Evolutionary conservation across 2,797 vertebrate species (phyloP).

Genomic region (Diplodus sargus): DNA sequence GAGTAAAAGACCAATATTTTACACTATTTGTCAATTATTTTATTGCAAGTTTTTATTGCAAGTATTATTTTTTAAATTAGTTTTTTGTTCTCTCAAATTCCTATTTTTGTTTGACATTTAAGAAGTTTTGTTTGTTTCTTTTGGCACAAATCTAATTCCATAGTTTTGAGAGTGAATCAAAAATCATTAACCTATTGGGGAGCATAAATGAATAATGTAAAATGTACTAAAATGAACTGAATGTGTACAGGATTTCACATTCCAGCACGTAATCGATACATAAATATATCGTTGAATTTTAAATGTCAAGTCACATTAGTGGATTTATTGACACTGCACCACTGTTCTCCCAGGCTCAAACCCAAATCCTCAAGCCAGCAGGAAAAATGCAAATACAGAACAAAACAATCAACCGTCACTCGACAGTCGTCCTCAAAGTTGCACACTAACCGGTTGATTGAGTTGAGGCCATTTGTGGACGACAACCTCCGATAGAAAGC

Average conservation of each 20-base stretch:
- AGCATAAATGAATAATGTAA: not conserved
- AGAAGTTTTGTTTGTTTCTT: too few relatives aligned
- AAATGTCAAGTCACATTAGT: not conserved
- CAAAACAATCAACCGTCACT: conserved; percentile 28
- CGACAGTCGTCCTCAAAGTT: conserved; percentile 49
- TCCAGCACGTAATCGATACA: not conserved
- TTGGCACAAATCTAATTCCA: too few relatives aligned
- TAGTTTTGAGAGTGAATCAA: too few relatives aligned
- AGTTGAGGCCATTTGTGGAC: conserved; percentile 72
- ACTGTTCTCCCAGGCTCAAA: conserved; percentile 1
- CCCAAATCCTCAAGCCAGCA: conserved; percentile 9
- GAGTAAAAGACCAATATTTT: too few relatives aligned
- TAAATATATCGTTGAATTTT: not conserved
- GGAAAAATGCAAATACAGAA: not conserved
- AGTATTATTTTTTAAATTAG: too few relatives aligned
- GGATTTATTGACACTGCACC: not conserved
- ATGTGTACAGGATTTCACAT: not conserved
- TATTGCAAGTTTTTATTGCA: too few relatives aligned
- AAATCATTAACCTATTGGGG: too few relatives aligned
- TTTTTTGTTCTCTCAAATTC: too few relatives aligned
- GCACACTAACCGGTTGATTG: conserved; percentile 59
- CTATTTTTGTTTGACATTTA: too few relatives aligned
- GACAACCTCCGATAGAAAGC: conserved; percentile 54
- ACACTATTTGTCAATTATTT: too few relatives aligned
- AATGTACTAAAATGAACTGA: not conserved